A percentile compares a stretch with the other conserved stretches of the same genome.
phyloP scores from a whole-genome alignment of 2,888 invertebrate genomes.

The Iselma pallidipennis region DNA sequence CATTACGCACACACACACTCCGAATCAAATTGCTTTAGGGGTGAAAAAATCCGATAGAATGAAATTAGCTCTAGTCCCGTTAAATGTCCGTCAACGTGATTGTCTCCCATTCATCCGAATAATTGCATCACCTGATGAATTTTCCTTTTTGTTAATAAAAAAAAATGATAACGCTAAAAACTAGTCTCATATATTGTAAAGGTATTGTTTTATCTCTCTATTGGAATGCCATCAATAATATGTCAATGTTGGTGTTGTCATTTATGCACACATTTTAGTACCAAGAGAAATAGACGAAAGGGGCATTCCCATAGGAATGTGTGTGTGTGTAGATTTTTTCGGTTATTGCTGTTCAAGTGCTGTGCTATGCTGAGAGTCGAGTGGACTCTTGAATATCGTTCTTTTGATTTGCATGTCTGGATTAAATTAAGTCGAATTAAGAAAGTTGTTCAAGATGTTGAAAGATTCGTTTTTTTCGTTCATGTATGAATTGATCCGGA shows the following conservation, averaged over 20 bases:
- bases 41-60: neutral
- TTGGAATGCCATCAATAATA: neutral
- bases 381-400: neutral
- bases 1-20: no score
- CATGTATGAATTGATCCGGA: neutral
- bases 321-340: no score
- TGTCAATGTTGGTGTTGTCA: neutral
- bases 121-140: neutral
- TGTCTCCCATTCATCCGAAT: constrained; percentile 1
- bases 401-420: neutral
- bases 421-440: neutral
- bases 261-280: constrained; percentile 1
- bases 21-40: no score
- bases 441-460: neutral
- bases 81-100: neutral
- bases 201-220: neutral
- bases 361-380: neutral
- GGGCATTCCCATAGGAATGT: constrained; percentile 1
- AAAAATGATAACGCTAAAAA: neutral
- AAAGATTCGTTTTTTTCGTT: neutral
- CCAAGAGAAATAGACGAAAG: neutral
- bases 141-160: neutral
- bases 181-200: neutral
- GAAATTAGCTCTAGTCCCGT: neutral
- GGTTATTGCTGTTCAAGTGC: neutral